A percentile compares a stretch with the other conserved stretches of the same genome.
These are phyloP conservation scores for Tokudaia tokunoshimensis DNA, from an alignment of 2,797 vertebrate species.

Conservation along the genomic window DNA sequence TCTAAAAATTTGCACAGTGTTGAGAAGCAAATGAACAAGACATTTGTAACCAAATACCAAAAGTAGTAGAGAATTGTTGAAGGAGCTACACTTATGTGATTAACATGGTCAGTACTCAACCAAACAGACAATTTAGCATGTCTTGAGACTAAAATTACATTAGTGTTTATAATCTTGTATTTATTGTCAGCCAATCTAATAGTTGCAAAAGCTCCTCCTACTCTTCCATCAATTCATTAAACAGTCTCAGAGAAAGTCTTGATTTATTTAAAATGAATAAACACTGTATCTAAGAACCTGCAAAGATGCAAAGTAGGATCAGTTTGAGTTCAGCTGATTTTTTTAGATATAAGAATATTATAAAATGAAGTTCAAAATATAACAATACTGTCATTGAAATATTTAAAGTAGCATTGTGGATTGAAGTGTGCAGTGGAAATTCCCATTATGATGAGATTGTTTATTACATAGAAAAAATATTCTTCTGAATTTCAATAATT, in stretches of 20 bases:
- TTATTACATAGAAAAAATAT: neutral
- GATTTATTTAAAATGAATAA: neutral
- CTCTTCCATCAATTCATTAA: neutral
- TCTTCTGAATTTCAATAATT: neutral
- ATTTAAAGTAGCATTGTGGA: neutral
- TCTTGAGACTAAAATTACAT: conserved; percentile 22
- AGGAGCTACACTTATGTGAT: conserved; percentile 30
- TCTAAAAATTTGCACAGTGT: neutral
- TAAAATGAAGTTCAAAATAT: neutral
- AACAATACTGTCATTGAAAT: neutral
- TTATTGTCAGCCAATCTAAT: conserved; percentile 56
- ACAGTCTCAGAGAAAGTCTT: neutral
- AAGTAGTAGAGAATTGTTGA: neutral
- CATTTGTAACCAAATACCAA: conserved; percentile 36
- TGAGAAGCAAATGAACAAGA: conserved; percentile 43
- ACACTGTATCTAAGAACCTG: neutral
- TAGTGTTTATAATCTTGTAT: conserved; percentile 47
- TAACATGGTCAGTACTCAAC: conserved; percentile 69
- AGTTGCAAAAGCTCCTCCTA: conserved; percentile 11
- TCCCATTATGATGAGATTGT: neutral
- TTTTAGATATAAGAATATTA: neutral
- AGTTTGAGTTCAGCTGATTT: conserved; percentile 3
- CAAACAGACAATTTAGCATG: conserved; percentile 45
- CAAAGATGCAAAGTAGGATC: neutral
- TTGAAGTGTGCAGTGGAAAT: fast-evolving